phyloP scores from a whole-genome alignment of 1,140 invertebrate species.

The Idris sp. region DNA sequence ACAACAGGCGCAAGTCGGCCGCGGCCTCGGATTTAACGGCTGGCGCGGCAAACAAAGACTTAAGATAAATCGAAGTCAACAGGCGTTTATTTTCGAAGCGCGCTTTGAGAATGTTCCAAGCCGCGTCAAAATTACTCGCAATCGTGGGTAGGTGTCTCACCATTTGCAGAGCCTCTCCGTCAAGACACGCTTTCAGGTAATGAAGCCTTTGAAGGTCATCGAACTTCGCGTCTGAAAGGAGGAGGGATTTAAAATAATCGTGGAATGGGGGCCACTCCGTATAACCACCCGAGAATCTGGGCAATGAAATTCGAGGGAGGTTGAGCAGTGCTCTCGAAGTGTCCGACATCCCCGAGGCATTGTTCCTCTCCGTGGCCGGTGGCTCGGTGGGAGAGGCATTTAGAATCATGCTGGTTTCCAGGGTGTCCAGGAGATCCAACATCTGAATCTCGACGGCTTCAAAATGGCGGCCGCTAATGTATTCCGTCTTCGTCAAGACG shows the following conservation, averaged over 20 bases:
- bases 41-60: neutral
- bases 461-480: no score
- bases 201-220: neutral
- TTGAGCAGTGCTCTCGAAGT: no score
- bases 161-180: no score
- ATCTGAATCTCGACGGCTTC: no score
- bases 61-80: neutral
- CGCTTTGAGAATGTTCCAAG: neutral
- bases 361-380: neutral
- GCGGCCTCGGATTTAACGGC: neutral
- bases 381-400: neutral
- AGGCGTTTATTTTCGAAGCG: neutral
- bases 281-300: neutral
- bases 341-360: no score
- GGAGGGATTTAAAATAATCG: neutral
- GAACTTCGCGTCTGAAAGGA: neutral
- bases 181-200: no score
- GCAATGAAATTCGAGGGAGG: neutral
- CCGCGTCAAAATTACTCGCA: neutral
- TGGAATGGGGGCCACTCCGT: no score
- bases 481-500: no score
- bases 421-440: neutral
- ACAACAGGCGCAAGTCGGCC: neutral
- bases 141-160: no score
- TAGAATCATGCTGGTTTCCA: neutral